Conservation (phyloP, 2,797 vertebrate genomes). For the Hoplostethus atlanticus region DNA sequence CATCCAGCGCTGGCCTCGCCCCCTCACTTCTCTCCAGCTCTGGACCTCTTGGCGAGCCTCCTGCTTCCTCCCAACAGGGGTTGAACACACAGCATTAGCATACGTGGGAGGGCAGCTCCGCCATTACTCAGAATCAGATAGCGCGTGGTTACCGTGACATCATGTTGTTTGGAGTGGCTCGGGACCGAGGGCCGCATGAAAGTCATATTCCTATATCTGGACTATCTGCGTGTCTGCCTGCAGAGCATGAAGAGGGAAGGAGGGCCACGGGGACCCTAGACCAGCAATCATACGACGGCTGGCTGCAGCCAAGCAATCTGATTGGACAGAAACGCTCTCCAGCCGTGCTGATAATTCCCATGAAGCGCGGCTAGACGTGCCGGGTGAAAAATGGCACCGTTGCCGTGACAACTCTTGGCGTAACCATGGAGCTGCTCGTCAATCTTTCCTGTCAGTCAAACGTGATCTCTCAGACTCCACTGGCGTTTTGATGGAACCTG, state of each 20-base stretch:
- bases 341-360: constrained; percentile 30
- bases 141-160: constrained; percentile 71
- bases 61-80: constrained; percentile 62
- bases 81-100: constrained; percentile 73
- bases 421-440: too few relatives aligned
- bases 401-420: background rate
- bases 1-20: constrained; percentile 53
- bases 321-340: constrained; percentile 32
- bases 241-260: constrained; percentile 58
- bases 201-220: constrained; percentile 58
- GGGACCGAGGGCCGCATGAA: constrained; percentile 52
- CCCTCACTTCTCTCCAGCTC: constrained; percentile 65
- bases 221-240: constrained; percentile 66
- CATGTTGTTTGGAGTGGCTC: constrained; percentile 81
- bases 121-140: constrained; percentile 79
- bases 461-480: too few relatives aligned
- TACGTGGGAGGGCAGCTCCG: constrained; percentile 72
- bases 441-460: too few relatives aligned
- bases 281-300: constrained; percentile 55
- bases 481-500: too few relatives aligned
- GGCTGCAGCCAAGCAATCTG: constrained; percentile 52
- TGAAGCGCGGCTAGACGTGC: constrained; percentile 10
- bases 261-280: constrained; percentile 36
- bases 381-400: constrained; percentile 1
- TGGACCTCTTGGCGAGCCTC: constrained; percentile 64